These are phyloP conservation scores for Morus bassanus DNA, from an alignment of 2,797 vertebrate species.

Conservation along the genomic window DNA sequence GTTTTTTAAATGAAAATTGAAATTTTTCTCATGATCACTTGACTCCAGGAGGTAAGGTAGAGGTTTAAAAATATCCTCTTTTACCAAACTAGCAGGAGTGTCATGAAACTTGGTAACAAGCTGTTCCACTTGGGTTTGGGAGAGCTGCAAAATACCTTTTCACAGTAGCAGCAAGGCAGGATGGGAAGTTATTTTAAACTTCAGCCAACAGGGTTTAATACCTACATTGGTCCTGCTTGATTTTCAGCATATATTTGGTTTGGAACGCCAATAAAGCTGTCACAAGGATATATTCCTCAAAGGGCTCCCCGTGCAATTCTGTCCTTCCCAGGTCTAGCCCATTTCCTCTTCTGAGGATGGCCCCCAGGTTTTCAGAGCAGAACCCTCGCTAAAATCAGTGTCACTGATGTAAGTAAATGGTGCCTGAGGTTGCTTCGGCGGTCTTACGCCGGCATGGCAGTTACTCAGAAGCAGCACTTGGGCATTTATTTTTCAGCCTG, in stretches of 20 bases:
- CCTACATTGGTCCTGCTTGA: neutral
- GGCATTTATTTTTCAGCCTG: neutral
- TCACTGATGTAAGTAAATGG: neutral
- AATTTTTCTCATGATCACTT: neutral
- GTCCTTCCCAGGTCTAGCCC: neutral
- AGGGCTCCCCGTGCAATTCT: neutral
- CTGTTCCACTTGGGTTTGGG: neutral
- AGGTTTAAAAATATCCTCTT: neutral
- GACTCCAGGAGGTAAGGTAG: neutral
- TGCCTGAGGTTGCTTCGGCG: neutral
- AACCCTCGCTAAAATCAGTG: neutral
- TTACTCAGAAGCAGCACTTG: neutral
- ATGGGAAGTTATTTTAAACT: neutral
- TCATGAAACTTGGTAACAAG: neutral
- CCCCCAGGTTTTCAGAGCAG: neutral
- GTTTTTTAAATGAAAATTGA: neutral
- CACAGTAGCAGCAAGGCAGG: neutral
- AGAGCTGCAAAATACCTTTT: neutral
- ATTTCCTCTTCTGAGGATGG: neutral
- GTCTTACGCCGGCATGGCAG: accelerated
- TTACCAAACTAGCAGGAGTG: neutral
- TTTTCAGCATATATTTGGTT: neutral
- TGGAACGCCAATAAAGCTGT: neutral
- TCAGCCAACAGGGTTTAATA: neutral
- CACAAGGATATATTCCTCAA: neutral